A percentile compares a stretch with the other conserved stretches of the same genome.
These are phyloP conservation scores for Chrysogorgia sp. DNA, from an alignment of 92 coral and sea anemone genomes.

Conservation along the genomic window DNA sequence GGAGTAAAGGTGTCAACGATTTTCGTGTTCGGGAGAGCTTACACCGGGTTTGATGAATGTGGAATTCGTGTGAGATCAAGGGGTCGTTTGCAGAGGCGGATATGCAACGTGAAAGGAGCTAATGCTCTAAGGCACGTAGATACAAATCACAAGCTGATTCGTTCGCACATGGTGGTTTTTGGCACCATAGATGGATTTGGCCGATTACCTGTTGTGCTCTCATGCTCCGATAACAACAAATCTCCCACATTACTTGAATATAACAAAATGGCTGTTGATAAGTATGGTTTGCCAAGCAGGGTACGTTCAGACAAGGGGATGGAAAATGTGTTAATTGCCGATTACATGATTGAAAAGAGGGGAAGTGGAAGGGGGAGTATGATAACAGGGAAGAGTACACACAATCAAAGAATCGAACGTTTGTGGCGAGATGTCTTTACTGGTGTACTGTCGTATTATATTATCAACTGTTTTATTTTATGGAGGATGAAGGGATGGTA, in stretches of 20 bases:
- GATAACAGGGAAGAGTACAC: no score
- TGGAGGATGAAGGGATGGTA: conserved; percentile 72
- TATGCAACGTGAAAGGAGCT: conserved; percentile 47
- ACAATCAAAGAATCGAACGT: no score
- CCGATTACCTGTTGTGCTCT: conserved; percentile 65
- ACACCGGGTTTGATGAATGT: conserved; percentile 31
- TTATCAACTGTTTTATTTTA: conserved; percentile 70
- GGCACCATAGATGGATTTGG: conserved; percentile 72
- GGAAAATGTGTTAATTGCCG: conserved; percentile 72
- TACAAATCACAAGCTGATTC: conserved; percentile 59
- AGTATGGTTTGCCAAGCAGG: conserved; percentile 78
- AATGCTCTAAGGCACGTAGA: conserved; percentile 48
- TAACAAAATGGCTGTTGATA: conserved; percentile 50
- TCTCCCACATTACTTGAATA: conserved; percentile 61
- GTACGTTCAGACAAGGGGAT: conserved; percentile 73
- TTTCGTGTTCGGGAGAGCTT: conserved; percentile 29
- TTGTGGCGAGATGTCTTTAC: conserved; percentile 75
- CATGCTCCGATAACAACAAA: conserved; percentile 60
- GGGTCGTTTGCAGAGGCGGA: conserved; percentile 45
- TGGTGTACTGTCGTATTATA: conserved; percentile 68
- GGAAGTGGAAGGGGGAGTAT: conserved; percentile 50
- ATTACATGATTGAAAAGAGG: no score
- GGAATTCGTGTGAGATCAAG: conserved; percentile 27
- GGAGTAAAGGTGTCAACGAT: conserved; percentile 13
- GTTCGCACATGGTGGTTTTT: conserved; percentile 61